phyloP scores from a whole-genome alignment of 2,113 vertebrate species.

The Setophaga kirtlandii region DNA sequence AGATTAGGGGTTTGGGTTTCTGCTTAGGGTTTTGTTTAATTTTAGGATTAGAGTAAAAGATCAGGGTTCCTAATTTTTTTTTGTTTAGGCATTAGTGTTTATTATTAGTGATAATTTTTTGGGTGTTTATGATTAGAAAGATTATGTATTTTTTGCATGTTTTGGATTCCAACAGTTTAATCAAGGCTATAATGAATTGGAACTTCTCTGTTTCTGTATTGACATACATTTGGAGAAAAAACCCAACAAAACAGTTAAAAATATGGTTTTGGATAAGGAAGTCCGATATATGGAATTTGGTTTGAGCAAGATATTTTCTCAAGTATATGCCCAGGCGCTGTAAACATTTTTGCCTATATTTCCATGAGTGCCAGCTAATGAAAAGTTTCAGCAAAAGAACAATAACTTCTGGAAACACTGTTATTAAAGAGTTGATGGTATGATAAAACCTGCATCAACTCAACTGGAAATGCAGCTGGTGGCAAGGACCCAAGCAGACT shows the following conservation, averaged over 20 bases:
- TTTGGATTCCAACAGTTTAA: background rate
- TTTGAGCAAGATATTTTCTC: background rate
- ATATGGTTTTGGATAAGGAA: background rate
- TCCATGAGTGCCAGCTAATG: background rate
- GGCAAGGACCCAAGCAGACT: background rate
- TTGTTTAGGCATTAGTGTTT: background rate
- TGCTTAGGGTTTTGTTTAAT: background rate
- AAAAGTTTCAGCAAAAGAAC: background rate
- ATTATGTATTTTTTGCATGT: background rate
- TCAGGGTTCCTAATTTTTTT: background rate
- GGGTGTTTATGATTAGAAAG: background rate
- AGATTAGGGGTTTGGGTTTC: background rate
- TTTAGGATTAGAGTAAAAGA: background rate
- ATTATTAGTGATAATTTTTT: background rate
- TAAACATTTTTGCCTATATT: background rate
- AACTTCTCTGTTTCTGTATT: background rate
- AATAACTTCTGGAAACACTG: background rate
- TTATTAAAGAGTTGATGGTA: background rate
- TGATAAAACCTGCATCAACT: background rate
- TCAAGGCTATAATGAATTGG: background rate
- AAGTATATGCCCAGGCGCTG: background rate
- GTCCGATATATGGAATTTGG: background rate
- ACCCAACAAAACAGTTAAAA: background rate
- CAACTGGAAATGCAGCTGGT: background rate
- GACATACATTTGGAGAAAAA: background rate